Base-by-base conservation (phyloP, 2,113 vertebrate species). In the Formicarius rufipectus region DNA sequence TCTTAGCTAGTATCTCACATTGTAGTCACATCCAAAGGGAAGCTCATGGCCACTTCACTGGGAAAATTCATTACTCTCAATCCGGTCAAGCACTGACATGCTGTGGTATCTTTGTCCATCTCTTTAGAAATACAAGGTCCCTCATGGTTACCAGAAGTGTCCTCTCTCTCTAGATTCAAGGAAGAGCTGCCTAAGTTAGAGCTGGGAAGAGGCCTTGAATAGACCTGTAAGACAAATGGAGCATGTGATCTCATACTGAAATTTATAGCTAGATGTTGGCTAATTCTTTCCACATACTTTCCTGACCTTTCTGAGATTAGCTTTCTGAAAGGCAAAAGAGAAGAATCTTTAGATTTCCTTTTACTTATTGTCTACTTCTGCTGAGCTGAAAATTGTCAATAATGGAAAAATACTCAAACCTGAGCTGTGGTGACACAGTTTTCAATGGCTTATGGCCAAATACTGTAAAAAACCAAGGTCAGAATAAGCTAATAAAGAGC, bases 401-500 rank as follows among this genome's bases (percentile, higher is more conserved):
- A 90, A 76, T 94, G 67, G 78, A 94, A 93, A 91, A 96, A 87
- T 87, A 94, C 58, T 85, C 44, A 79, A 85, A 85, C 35, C 15
- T 88, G 74, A 94, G 66, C 93, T 58, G 35, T 68, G 62, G 75
- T 76, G 62, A 73, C 71, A 91, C 62, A 82, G 53, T 83, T 87
- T n/a, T 68, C 44, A 79, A 64, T 88, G 82, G 87, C 82, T 88
- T 76, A 17, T 85, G 78, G 82, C 84, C 87, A 90, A 87, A 40
- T 28, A n/a, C 37, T 78, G 47, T 73, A 39, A 91, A 94, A 92
- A 91, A 6, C 0, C 47, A 91, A 84, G 73, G 84, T 93, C 87
- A 84, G 52, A 72, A 71, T 82, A 74, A 96, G 73, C 91, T 94
- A 93, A 93, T 89, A 89, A 81, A 80, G 80, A 89, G 81, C 69